phyloP scores from a whole-genome alignment of 1,140 invertebrate species.

The Halictus rubicundus region DNA sequence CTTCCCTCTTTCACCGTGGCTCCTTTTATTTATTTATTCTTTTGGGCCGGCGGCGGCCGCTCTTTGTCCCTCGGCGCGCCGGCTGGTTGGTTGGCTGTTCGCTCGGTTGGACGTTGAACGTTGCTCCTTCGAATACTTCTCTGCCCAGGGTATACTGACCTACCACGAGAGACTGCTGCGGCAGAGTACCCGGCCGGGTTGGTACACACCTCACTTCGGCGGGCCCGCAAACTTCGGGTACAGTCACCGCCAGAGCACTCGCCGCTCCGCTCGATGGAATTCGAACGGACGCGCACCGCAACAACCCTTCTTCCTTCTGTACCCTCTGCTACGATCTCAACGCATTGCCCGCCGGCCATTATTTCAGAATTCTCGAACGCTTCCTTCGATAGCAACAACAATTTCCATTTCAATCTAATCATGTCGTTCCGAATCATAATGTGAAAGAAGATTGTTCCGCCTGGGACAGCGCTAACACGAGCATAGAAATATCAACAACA shows the following conservation, averaged over 20 bases:
- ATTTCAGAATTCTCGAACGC: too few species aligned
- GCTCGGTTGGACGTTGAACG: conserved; percentile 62
- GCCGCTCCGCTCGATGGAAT: too few species aligned
- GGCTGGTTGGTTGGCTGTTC: conserved; percentile 61
- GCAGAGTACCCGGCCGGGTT: conserved; percentile 61
- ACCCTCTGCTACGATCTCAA: too few species aligned
- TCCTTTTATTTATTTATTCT: conserved; percentile 75
- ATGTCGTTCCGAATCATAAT: too few species aligned
- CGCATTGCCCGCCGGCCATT: too few species aligned
- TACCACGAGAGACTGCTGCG: conserved; percentile 63
- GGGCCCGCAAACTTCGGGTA: conserved; percentile 74
- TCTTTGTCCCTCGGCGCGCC: conserved; percentile 74
- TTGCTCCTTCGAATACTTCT: conserved; percentile 67
- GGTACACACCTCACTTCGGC: conserved; percentile 69
- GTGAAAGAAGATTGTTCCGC: too few species aligned
- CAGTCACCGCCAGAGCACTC: conserved; percentile 62
- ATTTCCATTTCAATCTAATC: too few species aligned
- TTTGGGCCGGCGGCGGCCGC: conserved; percentile 72
- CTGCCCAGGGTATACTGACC: conserved; percentile 69
- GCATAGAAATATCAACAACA: too few species aligned
- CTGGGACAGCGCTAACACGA: too few species aligned
- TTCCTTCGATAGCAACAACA: too few species aligned
- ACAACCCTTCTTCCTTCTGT: too few species aligned
- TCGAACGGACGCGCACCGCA: too few species aligned
- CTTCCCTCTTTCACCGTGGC: conserved; percentile 38